Conservation (phyloP, 2,113 vertebrate genomes). For the Equus przewalskii region DNA sequence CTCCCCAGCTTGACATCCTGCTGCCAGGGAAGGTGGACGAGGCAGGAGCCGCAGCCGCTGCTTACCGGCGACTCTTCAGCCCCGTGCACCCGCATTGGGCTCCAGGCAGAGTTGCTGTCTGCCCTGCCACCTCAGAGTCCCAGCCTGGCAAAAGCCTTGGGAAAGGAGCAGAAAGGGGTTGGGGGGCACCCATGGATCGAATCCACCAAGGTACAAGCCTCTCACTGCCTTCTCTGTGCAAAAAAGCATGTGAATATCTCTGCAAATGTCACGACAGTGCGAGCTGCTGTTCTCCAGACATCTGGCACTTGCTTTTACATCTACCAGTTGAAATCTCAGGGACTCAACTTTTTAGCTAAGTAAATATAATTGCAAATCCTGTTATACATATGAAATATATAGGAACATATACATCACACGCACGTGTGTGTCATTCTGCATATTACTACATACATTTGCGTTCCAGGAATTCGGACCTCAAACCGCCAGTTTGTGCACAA, state of each 20-base stretch:
- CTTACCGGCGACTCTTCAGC: not conserved
- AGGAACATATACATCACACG: conserved; percentile 8
- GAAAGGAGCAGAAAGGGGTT: not conserved
- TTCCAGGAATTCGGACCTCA: conserved; percentile 41
- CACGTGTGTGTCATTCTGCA: conserved; percentile 49
- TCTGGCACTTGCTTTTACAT: conserved; percentile 53
- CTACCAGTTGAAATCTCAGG: conserved; percentile 37
- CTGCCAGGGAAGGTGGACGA: not conserved
- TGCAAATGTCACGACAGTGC: not conserved
- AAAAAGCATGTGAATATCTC: not conserved
- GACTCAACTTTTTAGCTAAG: conserved; percentile 48
- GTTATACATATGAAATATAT: conserved; percentile 54
- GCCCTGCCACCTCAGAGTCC: not conserved
- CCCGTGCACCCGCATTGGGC: accelerated
- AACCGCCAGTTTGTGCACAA: not conserved
- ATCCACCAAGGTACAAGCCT: not conserved
- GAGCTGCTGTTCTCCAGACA: not conserved
- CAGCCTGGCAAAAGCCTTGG: not conserved
- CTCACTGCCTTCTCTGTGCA: not conserved
- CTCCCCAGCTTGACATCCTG: accelerated
- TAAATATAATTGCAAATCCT: conserved; percentile 48
- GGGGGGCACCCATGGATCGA: too few species aligned
- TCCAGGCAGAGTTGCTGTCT: not conserved
- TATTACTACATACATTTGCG: conserved; percentile 9
- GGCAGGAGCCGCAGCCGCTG: not conserved